phyloP scores from a whole-genome alignment of 2,888 invertebrate species.

The Isotomurus palustris region DNA sequence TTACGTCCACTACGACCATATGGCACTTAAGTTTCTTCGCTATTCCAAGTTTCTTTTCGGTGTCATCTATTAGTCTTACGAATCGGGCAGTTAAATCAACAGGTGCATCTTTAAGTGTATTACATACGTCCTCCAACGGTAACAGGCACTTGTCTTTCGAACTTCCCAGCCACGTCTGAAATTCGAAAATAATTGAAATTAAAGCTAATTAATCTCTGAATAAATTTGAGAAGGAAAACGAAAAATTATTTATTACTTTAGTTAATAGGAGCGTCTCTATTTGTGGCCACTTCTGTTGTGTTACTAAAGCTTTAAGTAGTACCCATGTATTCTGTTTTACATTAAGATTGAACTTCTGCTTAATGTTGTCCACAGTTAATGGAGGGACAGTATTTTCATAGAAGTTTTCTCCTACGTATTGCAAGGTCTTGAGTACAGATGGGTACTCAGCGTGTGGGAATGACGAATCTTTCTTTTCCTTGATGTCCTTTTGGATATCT shows the following conservation, averaged over 20 bases:
- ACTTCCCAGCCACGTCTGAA: conserved; percentile 54
- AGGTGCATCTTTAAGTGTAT: conserved; percentile 52
- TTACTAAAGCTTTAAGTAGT: conserved; percentile 61
- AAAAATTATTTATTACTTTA: conserved; percentile 49
- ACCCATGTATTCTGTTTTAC: conserved; percentile 67
- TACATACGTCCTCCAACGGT: conserved; percentile 52
- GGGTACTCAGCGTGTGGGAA: conserved; percentile 31
- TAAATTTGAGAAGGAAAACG: conserved; percentile 2
- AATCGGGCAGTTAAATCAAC: conserved; percentile 55
- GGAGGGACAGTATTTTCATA: conserved; percentile 31
- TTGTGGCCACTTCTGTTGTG: conserved; percentile 60
- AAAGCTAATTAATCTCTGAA: background rate
- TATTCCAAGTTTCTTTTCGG: conserved; percentile 58
- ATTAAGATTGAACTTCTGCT: conserved; percentile 52
- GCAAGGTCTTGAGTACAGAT: conserved; percentile 41
- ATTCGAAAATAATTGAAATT: background rate
- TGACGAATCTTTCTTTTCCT: conserved; percentile 37
- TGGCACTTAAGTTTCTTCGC: conserved; percentile 64
- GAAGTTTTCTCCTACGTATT: conserved; percentile 37
- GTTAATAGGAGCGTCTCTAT: conserved; percentile 60
- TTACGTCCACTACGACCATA: conserved; percentile 61
- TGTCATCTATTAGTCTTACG: conserved; percentile 56
- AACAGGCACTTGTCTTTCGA: conserved; percentile 52
- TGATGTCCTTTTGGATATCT: conserved; percentile 39
- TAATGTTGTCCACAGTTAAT: conserved; percentile 33